phyloP scores from a whole-genome alignment of 1,140 invertebrate species.

The Argopecten irradians region DNA sequence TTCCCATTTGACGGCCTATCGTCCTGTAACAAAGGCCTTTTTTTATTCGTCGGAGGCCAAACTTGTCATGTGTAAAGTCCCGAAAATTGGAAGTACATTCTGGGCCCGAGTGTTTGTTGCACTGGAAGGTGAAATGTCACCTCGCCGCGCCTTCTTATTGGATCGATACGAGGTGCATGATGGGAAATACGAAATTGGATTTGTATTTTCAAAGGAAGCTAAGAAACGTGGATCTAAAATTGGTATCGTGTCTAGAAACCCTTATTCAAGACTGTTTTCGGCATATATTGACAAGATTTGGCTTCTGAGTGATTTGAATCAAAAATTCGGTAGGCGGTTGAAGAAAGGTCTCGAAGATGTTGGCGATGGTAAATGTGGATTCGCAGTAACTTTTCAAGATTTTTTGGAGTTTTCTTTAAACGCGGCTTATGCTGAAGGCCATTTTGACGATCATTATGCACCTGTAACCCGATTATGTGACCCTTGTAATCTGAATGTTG shows the following conservation, averaged over 20 bases:
- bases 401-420: not conserved
- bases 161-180: constrained; percentile 7
- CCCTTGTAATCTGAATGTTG: not conserved
- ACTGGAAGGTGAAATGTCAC: not conserved
- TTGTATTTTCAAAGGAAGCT: not conserved
- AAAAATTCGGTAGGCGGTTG: not conserved
- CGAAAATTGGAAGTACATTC: not conserved
- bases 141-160: not conserved
- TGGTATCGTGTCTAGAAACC: not conserved
- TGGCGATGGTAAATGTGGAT: not conserved
- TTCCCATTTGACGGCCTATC: not conserved
- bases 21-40: not conserved
- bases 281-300: not conserved
- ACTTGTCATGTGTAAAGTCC: not conserved
- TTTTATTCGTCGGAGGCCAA: not conserved
- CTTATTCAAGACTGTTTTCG: not conserved
- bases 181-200: not conserved
- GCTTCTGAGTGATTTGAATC: not conserved
- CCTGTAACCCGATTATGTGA: not conserved
- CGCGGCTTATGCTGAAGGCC: not conserved
- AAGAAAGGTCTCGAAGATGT: not conserved
- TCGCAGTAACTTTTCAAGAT: not conserved
- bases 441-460: not conserved
- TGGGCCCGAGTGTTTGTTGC: not conserved
- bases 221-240: constrained; percentile 11